Conservation (phyloP, 2,888 invertebrate species). For the Tricholauxania praeusta region DNA sequence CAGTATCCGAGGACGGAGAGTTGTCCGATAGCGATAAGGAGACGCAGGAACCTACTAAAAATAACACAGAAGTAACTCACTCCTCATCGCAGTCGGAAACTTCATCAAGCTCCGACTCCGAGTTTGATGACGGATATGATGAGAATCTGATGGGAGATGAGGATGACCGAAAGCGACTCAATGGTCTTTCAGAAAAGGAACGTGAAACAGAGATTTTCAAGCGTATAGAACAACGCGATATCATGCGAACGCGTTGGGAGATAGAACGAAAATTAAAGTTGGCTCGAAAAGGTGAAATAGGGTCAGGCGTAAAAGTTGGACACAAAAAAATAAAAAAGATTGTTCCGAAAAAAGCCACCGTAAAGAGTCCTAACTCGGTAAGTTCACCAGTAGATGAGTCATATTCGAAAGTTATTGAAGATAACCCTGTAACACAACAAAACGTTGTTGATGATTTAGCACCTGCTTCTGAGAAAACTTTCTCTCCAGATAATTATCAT, state of each 20-base stretch:
- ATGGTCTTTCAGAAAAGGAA: conserved; percentile 95
- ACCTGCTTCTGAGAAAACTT: background rate
- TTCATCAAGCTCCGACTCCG: conserved; percentile 78
- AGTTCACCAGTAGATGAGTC: too few relatives aligned
- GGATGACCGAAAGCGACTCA: conserved; percentile 90
- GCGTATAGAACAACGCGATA: conserved; percentile 93
- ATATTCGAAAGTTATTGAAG: background rate
- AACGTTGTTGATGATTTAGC: background rate
- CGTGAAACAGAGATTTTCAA: conserved; percentile 97
- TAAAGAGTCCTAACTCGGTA: background rate
- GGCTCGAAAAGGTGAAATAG: conserved; percentile 82
- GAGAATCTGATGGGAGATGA: conserved; percentile 98
- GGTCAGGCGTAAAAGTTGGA: conserved; percentile 66
- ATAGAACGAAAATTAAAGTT: conserved; percentile 93
- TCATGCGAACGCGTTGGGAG: conserved; percentile 94
- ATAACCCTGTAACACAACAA: background rate
- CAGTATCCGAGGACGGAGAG: conserved; percentile 81
- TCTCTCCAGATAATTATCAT: conserved; percentile 3
- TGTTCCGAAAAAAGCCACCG: background rate
- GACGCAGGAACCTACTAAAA: conserved; percentile 68
- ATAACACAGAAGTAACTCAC: conserved; percentile 42
- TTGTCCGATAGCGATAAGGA: conserved; percentile 76
- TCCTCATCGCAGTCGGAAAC: conserved; percentile 54
- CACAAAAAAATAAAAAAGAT: conserved; percentile 70
- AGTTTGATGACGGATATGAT: conserved; percentile 97